phyloP scores from a whole-genome alignment of 2,797 vertebrate species.

The Oceanodroma leucorhoa region DNA sequence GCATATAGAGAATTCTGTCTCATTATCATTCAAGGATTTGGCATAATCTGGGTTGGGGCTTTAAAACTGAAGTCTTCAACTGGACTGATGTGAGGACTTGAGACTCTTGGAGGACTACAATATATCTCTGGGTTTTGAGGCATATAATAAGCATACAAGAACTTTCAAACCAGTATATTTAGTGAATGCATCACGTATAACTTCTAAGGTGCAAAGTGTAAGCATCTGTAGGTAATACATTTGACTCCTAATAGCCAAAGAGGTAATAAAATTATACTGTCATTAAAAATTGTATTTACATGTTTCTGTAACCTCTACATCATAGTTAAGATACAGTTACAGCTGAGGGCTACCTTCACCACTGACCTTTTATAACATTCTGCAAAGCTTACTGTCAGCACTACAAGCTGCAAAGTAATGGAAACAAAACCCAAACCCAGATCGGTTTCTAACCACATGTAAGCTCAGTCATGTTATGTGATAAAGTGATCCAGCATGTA shows the following conservation, averaged over 20 bases:
- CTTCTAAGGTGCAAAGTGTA: neutral
- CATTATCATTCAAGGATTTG: neutral
- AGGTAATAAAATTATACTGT: constrained; percentile 24
- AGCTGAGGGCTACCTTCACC: neutral
- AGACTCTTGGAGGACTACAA: neutral
- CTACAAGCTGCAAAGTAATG: neutral
- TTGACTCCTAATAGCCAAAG: constrained; percentile 11
- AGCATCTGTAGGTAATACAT: neutral
- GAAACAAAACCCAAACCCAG: constrained; percentile 37
- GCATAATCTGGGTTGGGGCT: neutral
- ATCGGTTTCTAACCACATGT: constrained; percentile 2
- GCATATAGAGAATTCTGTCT: neutral
- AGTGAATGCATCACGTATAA: neutral
- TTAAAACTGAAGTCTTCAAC: neutral
- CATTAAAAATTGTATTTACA: neutral
- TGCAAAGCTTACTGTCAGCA: constrained; percentile 21
- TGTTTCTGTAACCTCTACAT: constrained; percentile 36
- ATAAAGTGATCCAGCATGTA: neutral
- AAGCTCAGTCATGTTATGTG: neutral
- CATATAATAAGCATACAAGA: neutral
- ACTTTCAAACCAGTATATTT: neutral
- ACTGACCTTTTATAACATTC: constrained; percentile 51
- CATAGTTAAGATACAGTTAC: neutral
- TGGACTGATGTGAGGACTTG: neutral
- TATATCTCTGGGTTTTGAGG: neutral